Conservation (phyloP, 2,888 invertebrate species). For the Nephrotoma appendiculata region DNA sequence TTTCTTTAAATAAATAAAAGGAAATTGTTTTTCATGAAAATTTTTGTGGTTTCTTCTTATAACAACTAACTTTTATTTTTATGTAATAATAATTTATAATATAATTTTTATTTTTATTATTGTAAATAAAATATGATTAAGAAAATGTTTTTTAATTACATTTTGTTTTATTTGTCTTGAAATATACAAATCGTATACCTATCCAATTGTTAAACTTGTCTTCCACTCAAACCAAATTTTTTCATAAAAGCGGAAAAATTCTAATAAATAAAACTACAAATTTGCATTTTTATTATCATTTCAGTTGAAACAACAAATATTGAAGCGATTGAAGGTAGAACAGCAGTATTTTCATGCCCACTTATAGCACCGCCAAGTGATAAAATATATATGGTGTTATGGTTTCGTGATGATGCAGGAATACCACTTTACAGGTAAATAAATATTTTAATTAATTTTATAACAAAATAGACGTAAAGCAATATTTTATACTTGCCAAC, state of each 20-base stretch:
- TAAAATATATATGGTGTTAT: constrained; percentile 50
- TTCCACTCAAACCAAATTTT: neutral
- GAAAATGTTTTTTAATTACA: neutral
- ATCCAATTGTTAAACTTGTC: neutral
- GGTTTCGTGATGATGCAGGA: constrained; percentile 49
- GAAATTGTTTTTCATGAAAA: neutral
- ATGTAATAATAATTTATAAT: neutral
- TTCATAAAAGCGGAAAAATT: neutral
- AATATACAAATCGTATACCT: neutral
- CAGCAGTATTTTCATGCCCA: constrained; percentile 49
- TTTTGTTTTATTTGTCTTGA: neutral
- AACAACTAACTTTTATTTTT: neutral
- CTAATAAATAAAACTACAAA: neutral
- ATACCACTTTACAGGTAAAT: constrained; percentile 50
- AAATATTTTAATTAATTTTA: neutral
- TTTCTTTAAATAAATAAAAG: neutral
- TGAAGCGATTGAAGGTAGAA: constrained; percentile 47
- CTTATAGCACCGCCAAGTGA: constrained; percentile 46
- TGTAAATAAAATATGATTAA: neutral
- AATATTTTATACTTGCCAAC: neutral
- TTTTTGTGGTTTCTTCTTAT: neutral
- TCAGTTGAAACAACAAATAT: constrained; percentile 41
- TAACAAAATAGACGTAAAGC: too few species aligned
- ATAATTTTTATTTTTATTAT: neutral
- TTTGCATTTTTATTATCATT: constrained; percentile 20